phyloP scores from a whole-genome alignment of 2,113 vertebrate genomes.

The Bagarius yarrelli region DNA sequence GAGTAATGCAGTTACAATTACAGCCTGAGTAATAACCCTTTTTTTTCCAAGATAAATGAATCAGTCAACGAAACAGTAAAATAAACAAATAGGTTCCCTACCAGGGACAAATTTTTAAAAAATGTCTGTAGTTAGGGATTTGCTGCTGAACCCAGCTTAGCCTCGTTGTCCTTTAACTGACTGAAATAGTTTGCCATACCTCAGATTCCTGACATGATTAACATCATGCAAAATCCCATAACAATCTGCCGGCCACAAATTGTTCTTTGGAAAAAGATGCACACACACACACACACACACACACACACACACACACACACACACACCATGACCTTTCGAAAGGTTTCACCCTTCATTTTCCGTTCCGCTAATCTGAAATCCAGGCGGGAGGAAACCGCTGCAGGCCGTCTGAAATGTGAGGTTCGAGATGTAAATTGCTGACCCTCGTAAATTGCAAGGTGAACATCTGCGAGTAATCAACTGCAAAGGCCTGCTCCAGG shows the following conservation, averaged over 20 bases:
- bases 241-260: conserved; percentile 41
- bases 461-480: conserved; percentile 66
- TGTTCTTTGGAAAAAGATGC: conserved; percentile 24
- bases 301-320: background rate
- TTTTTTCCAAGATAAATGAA: background rate
- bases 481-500: conserved; percentile 44
- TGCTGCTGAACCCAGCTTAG: background rate
- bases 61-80: conserved; percentile 14
- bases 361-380: conserved; percentile 59
- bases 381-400: conserved; percentile 45
- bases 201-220: conserved; percentile 57
- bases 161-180: conserved; percentile 21
- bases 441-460: conserved; percentile 35
- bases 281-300: conserved; percentile 1
- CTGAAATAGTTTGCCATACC: conserved; percentile 22
- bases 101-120: background rate
- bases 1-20: background rate
- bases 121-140: conserved; percentile 23
- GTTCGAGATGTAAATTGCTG: conserved; percentile 53
- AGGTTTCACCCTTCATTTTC: conserved; percentile 54
- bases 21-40: background rate
- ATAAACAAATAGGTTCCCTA: background rate
- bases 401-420: conserved; percentile 51
- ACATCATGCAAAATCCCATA: conserved; percentile 50
- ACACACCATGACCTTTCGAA: conserved; percentile 17